phyloP scores from a whole-genome alignment of 2,888 invertebrate species.

The Idaea straminata region DNA sequence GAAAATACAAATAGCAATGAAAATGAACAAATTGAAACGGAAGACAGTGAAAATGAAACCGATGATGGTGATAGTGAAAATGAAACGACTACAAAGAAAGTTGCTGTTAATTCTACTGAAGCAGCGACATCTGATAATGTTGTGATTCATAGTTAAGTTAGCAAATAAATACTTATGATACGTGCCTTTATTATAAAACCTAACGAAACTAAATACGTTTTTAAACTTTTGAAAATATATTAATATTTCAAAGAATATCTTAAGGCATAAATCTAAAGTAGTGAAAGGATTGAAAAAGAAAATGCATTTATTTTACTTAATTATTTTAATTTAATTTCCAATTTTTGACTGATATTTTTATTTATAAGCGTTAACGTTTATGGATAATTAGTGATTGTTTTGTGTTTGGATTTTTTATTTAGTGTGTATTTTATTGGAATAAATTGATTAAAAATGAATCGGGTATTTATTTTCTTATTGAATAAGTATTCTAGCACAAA shows the following conservation, averaged over 20 bases:
- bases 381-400: background rate
- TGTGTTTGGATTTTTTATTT: background rate
- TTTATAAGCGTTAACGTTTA: background rate
- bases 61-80: slow-evolving; percentile 8
- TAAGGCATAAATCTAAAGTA: background rate
- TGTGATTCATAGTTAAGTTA: slow-evolving; percentile 6
- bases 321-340: background rate
- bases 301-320: background rate
- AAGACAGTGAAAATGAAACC: slow-evolving; percentile 12
- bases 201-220: background rate
- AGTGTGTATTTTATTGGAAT: background rate
- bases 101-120: slow-evolving; percentile 10
- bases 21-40: slow-evolving; percentile 21
- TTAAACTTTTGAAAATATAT: background rate
- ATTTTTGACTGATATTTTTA: background rate
- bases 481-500: too few species aligned
- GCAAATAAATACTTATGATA: slow-evolving; percentile 28
- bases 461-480: too few species aligned
- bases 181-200: background rate
- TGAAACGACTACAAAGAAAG: slow-evolving; percentile 14
- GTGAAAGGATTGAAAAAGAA: background rate
- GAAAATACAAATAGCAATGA: slow-evolving; percentile 11
- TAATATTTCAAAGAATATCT: background rate
- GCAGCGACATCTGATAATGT: slow-evolving; percentile 15
- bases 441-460: too few species aligned